Evolutionary conservation across 2,797 vertebrate species (phyloP).

Genomic region (Sebastes taczanowskii): DNA sequence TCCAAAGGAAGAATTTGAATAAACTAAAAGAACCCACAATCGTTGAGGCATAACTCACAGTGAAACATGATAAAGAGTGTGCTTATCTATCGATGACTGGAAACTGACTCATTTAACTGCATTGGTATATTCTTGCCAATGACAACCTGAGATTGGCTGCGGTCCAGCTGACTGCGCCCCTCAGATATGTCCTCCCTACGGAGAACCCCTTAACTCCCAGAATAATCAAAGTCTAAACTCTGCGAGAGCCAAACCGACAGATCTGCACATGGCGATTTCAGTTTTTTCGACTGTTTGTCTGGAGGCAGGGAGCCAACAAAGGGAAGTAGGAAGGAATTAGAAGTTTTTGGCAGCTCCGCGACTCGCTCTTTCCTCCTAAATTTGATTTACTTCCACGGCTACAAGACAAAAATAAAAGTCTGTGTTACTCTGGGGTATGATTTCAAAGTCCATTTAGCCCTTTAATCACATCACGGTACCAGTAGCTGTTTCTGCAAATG

Average conservation of each 20-base stretch:
- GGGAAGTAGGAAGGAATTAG: constrained; percentile 69
- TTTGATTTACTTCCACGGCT: constrained; percentile 68
- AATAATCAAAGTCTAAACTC: constrained; percentile 61
- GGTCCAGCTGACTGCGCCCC: constrained; percentile 41
- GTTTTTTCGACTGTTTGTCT: constrained; percentile 62
- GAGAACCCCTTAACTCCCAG: constrained; percentile 25
- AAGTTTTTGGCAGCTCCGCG: constrained; percentile 63
- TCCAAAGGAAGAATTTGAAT: not conserved
- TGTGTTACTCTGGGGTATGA: constrained; percentile 49
- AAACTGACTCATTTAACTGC: constrained; percentile 1
- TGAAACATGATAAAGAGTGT: constrained; percentile 15
- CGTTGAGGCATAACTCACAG: constrained; percentile 24
- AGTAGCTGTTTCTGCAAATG: constrained; percentile 34
- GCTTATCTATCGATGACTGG: constrained; percentile 9
- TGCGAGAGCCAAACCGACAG: constrained; percentile 59
- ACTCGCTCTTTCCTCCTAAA: constrained; percentile 55
- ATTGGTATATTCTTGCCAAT: constrained; percentile 44
- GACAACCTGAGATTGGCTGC: constrained; percentile 49
- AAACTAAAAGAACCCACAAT: constrained; percentile 2
- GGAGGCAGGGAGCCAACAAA: constrained; percentile 59
- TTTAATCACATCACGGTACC: constrained; percentile 56
- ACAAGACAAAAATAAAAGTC: constrained; percentile 60
- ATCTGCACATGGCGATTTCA: constrained; percentile 61
- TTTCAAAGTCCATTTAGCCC: constrained; percentile 64
- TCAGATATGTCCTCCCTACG: constrained; percentile 25